Conservation (phyloP, 2,113 vertebrate genomes). For the Oreocharis arfaki region DNA sequence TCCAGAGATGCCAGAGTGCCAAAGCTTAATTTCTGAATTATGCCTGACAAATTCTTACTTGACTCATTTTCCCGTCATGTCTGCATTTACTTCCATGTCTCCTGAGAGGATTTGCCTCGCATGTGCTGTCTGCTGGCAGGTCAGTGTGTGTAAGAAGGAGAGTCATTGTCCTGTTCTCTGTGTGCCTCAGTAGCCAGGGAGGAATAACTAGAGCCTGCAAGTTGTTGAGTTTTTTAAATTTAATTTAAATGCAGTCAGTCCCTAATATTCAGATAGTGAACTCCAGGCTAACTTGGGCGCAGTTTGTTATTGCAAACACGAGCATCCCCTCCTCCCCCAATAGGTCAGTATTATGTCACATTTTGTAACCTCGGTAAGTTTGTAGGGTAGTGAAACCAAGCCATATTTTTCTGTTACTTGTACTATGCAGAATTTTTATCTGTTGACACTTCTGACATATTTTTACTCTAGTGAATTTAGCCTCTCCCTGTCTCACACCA, state of each 20-base stretch:
- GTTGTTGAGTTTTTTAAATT: not conserved
- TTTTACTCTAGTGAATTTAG: not conserved
- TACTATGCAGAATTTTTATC: not conserved
- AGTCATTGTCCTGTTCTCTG: not conserved
- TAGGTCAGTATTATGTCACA: not conserved
- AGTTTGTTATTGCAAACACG: not conserved
- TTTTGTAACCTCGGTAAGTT: not conserved
- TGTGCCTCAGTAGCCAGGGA: not conserved
- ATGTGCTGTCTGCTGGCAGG: not conserved
- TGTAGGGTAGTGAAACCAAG: not conserved
- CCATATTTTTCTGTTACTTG: not conserved
- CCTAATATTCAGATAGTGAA: not conserved
- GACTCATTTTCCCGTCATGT: not conserved
- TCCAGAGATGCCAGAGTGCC: not conserved
- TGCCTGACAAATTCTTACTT: not conserved
- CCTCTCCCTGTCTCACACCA: not conserved
- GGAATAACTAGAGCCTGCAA: not conserved
- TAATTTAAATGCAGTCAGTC: not conserved
- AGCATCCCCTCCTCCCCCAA: not conserved
- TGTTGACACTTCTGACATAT: not conserved
- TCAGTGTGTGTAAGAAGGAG: not conserved
- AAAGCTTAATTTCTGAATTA: not conserved
- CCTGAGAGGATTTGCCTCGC: not conserved
- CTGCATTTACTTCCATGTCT: not conserved
- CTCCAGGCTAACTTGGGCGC: not conserved